Percentiles rank a stretch among this genome's conserved stretches.
These are phyloP conservation scores for Drosophila eugracilis DNA, from an alignment of 1,140 invertebrate species.

Conservation along the genomic window DNA sequence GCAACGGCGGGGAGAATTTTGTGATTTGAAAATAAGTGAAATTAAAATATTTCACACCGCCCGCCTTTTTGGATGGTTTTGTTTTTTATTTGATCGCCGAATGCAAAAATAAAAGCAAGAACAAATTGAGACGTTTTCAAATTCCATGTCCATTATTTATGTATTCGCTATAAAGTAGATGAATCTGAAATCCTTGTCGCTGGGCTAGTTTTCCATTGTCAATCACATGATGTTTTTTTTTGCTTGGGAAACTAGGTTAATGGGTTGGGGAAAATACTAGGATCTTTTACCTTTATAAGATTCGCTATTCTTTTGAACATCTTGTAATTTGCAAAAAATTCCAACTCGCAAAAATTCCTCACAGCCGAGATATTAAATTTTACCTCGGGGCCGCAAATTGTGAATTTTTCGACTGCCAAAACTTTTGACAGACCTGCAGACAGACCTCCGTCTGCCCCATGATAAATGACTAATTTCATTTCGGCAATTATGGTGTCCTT, in stretches of 20 bases:
- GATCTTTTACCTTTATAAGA: background rate
- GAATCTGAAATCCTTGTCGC: slow-evolving; percentile 25
- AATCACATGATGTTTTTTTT: slow-evolving; percentile 46
- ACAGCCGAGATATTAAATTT: background rate
- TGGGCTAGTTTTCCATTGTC: slow-evolving; percentile 24
- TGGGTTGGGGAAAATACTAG: slow-evolving; percentile 20
- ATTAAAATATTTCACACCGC: slow-evolving; percentile 66
- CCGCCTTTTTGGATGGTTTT: slow-evolving; percentile 44
- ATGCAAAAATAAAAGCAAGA: slow-evolving; percentile 55
- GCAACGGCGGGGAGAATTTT: slow-evolving; percentile 20
- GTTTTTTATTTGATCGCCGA: slow-evolving; percentile 33
- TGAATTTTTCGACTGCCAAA: slow-evolving; percentile 34
- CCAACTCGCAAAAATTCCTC: background rate
- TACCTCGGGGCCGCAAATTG: slow-evolving; percentile 7
- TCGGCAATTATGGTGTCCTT: slow-evolving; percentile 71
- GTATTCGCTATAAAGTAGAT: slow-evolving; percentile 11
- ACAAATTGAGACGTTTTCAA: slow-evolving; percentile 42
- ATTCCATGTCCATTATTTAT: slow-evolving; percentile 61
- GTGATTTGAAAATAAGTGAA: slow-evolving; percentile 61
- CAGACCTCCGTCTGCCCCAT: slow-evolving; percentile 49
- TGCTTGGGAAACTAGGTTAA: slow-evolving; percentile 61
- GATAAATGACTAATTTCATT: slow-evolving; percentile 66
- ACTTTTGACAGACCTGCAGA: slow-evolving; percentile 42
- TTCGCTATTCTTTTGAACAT: background rate
- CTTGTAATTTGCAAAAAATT: slow-evolving; percentile 5